A percentile compares a stretch with the other conserved stretches of the same genome.
Conservation (phyloP, 2,888 invertebrate species). For the Halictus quadricinctus region DNA sequence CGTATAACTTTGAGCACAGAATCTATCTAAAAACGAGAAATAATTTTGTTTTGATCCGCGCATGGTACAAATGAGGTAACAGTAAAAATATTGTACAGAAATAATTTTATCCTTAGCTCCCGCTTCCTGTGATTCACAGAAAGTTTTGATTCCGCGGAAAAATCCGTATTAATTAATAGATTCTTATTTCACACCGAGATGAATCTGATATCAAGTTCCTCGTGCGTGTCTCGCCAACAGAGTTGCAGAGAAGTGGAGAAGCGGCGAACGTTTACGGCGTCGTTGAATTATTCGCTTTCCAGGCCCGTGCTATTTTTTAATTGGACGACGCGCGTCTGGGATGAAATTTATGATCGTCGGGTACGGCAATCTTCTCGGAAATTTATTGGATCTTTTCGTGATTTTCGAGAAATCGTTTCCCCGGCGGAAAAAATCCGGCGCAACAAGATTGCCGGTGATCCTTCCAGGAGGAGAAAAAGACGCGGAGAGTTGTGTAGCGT, state of each 20-base stretch:
- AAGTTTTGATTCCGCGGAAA: background rate
- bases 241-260: no score
- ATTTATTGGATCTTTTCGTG: background rate
- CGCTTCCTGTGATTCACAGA: no score
- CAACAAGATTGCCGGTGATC: slow-evolving; percentile 24
- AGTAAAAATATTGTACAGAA: background rate
- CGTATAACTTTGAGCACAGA: no score
- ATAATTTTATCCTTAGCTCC: background rate
- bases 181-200: background rate
- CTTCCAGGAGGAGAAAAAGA: slow-evolving; percentile 18
- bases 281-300: background rate
- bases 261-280: background rate
- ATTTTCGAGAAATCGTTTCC: background rate
- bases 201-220: background rate
- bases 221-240: background rate
- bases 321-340: background rate
- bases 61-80: background rate
- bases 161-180: background rate
- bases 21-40: background rate
- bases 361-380: background rate
- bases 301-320: background rate
- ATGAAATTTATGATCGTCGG: background rate
- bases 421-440: background rate
- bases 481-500: background rate
- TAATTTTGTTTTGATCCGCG: background rate